These are phyloP conservation scores for Geotrupes spiniger DNA, from an alignment of 2,888 invertebrate genomes.

Conservation along the genomic window DNA sequence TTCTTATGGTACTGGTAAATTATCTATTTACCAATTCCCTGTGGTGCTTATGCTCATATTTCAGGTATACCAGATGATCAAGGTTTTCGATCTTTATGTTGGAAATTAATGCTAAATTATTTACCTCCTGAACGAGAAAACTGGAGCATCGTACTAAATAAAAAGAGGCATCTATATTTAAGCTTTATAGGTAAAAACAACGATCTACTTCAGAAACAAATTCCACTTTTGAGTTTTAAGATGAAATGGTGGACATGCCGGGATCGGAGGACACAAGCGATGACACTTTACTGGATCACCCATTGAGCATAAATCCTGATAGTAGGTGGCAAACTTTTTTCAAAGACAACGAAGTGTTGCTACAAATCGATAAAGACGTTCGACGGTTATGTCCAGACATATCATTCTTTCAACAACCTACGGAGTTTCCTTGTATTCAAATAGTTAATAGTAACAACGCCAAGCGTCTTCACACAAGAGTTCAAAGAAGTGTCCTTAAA, in stretches of 20 bases:
- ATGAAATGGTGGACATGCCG: conserved; percentile 85
- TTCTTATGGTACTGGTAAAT: conserved; percentile 69
- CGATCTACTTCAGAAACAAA: background rate
- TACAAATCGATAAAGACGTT: conserved; percentile 98
- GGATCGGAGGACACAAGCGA: conserved; percentile 61
- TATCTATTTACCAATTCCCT: conserved; percentile 1
- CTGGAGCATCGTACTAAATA: conserved; percentile 67
- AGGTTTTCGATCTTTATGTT: conserved; percentile 77
- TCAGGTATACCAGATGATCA: conserved; percentile 86
- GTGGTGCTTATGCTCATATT: no score
- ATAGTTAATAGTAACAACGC: conserved; percentile 76
- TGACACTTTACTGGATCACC: conserved; percentile 74
- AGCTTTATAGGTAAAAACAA: conserved; percentile 68
- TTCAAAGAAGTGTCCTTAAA: conserved; percentile 80
- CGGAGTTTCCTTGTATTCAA: conserved; percentile 83
- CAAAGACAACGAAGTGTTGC: conserved; percentile 93
- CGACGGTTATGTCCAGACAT: conserved; percentile 92
- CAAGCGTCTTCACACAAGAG: conserved; percentile 83
- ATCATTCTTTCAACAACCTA: conserved; percentile 95
- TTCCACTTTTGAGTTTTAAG: conserved; percentile 48
- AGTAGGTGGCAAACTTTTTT: conserved; percentile 96
- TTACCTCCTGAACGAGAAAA: conserved; percentile 66
- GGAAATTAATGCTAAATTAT: conserved; percentile 87
- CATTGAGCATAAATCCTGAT: conserved; percentile 90
- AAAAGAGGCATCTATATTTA: conserved; percentile 77